Percentiles rank a stretch among this genome's conserved stretches.
phyloP scores from a whole-genome alignment of 2,888 invertebrate species.

The Drosophila pseudotalamancana region DNA sequence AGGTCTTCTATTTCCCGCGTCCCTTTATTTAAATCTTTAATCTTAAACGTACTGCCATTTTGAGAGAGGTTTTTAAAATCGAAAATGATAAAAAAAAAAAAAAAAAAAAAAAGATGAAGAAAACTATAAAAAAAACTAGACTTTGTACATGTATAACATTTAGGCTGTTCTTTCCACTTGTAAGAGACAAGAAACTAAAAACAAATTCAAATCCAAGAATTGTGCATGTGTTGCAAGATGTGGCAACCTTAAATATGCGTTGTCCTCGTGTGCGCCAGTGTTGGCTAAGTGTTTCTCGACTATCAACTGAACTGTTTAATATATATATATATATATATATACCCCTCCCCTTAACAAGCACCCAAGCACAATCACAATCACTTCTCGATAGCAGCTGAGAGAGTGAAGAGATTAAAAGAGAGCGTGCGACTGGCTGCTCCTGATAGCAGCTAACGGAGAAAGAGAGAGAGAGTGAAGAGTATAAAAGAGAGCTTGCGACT shows the following conservation, averaged over 20 bases:
- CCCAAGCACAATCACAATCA: constrained; percentile 55
- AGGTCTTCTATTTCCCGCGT: background rate
- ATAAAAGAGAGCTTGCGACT: constrained; percentile 31
- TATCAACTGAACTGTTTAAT: constrained; percentile 1
- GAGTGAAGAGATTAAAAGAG: background rate
- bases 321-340: background rate
- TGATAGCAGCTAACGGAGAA: constrained; percentile 46
- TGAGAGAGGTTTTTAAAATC: constrained; percentile 68
- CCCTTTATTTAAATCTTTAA: constrained; percentile 26
- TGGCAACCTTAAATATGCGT: constrained; percentile 16
- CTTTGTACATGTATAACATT: constrained; percentile 76
- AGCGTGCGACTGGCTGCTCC: constrained; percentile 48
- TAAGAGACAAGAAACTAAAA: constrained; percentile 48
- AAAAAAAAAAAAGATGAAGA: constrained; percentile 8
- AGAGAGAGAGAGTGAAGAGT: constrained; percentile 1
- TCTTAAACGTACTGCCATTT: constrained; percentile 73
- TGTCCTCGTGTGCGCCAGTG: constrained; percentile 33
- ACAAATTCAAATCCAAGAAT: constrained; percentile 18
- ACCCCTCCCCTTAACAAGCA: background rate
- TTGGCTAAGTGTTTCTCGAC: constrained; percentile 35
- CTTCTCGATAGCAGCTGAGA: constrained; percentile 50
- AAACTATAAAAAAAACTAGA: constrained; percentile 50
- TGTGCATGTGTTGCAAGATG: constrained; percentile 3
- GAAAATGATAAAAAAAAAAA: constrained; percentile 12
- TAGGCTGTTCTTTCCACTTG: constrained; percentile 71